Evolutionary conservation across 30 jellyfish, hydroid and myxozoan species (phyloP), one percentile per base, ranked within the genome.

Genomic region (Pseudorhiza aurosa): DNA sequence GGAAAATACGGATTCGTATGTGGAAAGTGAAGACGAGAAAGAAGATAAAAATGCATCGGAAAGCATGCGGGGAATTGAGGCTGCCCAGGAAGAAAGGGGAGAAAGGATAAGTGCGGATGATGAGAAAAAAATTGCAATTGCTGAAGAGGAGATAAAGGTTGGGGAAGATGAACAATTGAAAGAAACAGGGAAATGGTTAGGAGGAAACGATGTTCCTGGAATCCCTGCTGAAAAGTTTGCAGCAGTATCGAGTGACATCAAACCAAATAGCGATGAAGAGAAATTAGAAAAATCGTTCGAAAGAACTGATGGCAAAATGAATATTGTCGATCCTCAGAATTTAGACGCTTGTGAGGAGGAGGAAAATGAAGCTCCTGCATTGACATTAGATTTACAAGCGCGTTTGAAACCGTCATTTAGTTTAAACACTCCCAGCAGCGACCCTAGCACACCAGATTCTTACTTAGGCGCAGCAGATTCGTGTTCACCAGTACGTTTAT

Each of bases 341-440:
- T 19, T 36, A 19, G 2, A 15, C 7, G 14, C 12, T 19, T 19
- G 39, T 19, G 36, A 19, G 36, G 8, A 19, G 57, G 35, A 31
- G 14, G 33, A 49, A 4, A 2, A 9, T 32, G 10, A 1, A 29
- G 4, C 2, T 15, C 59, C 77, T 1, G 18, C 26, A n/a, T 64
- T 64, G 1, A 33, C 32, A 42, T 28, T 64, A 64, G 77, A 64
- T 3, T 30, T 64, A 29, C 59, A 28, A 32, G 2, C 21, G 9
- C 58, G 28, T 64, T 30, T 40, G 14, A 32, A 31, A 12, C 50
- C 77, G 14, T 18, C 17, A 53, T 42, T 24, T 32, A 64, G 50
- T 32, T 32, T 64, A n/a, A 8, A 30, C n/a, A 64, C 77, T 1
- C 77, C 77, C 32, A 26, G 26, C 22, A 64, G 77, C n/a, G 83